phyloP scores from a whole-genome alignment of 2,113 vertebrate species.

The Proterorhinus semilunaris region DNA sequence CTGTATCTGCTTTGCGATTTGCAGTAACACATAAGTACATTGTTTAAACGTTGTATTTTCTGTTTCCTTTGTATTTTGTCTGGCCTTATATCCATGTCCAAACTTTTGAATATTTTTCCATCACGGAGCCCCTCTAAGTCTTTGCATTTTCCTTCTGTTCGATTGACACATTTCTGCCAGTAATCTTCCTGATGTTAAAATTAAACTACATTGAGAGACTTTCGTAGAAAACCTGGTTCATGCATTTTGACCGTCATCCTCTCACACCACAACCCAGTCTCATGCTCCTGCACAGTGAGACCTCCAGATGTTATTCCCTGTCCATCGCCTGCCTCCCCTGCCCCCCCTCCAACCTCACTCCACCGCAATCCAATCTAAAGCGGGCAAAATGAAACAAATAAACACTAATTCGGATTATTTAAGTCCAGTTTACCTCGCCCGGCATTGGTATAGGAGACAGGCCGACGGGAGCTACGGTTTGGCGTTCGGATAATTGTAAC shows the following conservation, averaged over 20 bases:
- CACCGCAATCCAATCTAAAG: constrained; percentile 60
- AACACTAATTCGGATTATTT: constrained; percentile 71
- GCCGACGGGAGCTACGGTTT: constrained; percentile 42
- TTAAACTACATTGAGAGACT: no score
- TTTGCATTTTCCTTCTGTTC: no score
- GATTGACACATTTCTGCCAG: no score
- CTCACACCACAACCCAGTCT: constrained; percentile 23
- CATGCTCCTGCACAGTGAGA: constrained; percentile 19
- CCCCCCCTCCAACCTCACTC: constrained; percentile 8
- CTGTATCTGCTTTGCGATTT: no score
- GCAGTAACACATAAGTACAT: no score
- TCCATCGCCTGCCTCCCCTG: constrained; percentile 18
- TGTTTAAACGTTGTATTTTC: no score
- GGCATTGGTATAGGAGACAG: constrained; percentile 25
- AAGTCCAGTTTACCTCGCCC: constrained; percentile 60
- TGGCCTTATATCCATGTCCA: no score
- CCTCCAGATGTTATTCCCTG: constrained; percentile 39
- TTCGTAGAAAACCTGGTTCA: neutral
- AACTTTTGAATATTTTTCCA: no score
- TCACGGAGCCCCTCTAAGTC: no score
- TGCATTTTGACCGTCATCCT: constrained; percentile 10
- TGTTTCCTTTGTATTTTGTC: no score
- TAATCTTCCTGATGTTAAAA: no score
- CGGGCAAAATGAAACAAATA: constrained; percentile 68
- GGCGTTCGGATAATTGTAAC: constrained; percentile 72